Percentiles rank a stretch among this genome's conserved stretches.
phyloP scores from a whole-genome alignment of 1,140 invertebrate species.

The Pseudomyrmex sp. region DNA sequence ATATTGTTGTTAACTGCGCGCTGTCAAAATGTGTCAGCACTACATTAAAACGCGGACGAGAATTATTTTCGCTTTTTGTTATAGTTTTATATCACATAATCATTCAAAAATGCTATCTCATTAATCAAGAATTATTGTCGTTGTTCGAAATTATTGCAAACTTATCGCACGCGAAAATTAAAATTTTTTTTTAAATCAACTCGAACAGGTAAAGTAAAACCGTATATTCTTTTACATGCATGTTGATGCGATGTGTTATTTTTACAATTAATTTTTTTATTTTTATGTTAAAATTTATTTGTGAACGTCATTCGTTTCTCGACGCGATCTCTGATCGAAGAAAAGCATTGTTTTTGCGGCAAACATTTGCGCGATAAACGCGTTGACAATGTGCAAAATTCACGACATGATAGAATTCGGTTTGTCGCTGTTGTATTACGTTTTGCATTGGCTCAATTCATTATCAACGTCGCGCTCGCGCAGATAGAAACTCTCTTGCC shows the following conservation, averaged over 20 bases:
- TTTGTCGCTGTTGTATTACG: conserved; percentile 2
- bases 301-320: not conserved
- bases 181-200: no score
- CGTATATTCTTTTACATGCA: no score
- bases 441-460: conserved; percentile 44
- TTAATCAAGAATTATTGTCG: not conserved
- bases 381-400: conserved; percentile 36
- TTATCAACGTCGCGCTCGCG: conserved; percentile 20
- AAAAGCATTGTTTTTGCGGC: not conserved
- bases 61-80: no score
- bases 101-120: not conserved
- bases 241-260: no score
- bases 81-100: not conserved
- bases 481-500: conserved; percentile 6
- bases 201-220: no score
- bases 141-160: not conserved
- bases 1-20: not conserved
- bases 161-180: no score
- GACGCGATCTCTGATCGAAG: not conserved
- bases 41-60: no score
- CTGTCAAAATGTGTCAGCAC: no score
- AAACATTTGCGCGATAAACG: conserved; percentile 42
- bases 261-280: no score
- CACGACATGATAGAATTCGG: conserved; percentile 35
- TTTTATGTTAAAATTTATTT: not conserved